Evolutionary conservation across 2,797 vertebrate genomes (phyloP).

Genomic region (Muscicapa striata): DNA sequence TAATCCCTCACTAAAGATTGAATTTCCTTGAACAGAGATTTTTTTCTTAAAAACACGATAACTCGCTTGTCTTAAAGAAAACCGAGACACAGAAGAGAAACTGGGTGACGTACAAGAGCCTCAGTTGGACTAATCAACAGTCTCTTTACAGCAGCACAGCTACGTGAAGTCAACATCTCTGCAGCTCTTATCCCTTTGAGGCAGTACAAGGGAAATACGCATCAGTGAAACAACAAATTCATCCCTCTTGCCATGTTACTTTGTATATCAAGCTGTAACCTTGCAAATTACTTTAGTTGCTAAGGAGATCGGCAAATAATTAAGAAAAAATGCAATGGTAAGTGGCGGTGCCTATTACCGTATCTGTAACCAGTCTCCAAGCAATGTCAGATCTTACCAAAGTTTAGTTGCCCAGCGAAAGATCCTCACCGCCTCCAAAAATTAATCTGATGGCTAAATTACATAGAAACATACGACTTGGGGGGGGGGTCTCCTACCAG

Average conservation of each 20-base stretch:
- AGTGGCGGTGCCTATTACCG: not conserved
- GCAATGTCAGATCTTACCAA: not conserved
- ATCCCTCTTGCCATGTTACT: not conserved
- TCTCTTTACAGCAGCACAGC: not conserved
- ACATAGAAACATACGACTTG: not conserved
- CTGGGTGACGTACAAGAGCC: not conserved
- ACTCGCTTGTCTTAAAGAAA: not conserved
- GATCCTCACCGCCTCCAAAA: not conserved
- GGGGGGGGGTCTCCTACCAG: not conserved
- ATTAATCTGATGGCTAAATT: not conserved
- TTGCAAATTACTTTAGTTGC: conserved; percentile 46
- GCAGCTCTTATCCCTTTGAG: not conserved
- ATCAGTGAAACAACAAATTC: not conserved
- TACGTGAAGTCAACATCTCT: not conserved
- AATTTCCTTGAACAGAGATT: not conserved
- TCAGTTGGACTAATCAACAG: not conserved
- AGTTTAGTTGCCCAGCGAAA: conserved; percentile 41
- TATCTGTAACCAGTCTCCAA: not conserved
- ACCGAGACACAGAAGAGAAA: not conserved
- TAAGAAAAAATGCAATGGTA: conserved; percentile 2
- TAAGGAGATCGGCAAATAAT: conserved; percentile 62
- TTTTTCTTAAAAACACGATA: not conserved
- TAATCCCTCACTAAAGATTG: not conserved
- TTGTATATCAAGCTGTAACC: not conserved
- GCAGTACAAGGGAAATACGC: not conserved